phyloP scores from a whole-genome alignment of 2,888 invertebrate species.

The Melanchra persicariae region DNA sequence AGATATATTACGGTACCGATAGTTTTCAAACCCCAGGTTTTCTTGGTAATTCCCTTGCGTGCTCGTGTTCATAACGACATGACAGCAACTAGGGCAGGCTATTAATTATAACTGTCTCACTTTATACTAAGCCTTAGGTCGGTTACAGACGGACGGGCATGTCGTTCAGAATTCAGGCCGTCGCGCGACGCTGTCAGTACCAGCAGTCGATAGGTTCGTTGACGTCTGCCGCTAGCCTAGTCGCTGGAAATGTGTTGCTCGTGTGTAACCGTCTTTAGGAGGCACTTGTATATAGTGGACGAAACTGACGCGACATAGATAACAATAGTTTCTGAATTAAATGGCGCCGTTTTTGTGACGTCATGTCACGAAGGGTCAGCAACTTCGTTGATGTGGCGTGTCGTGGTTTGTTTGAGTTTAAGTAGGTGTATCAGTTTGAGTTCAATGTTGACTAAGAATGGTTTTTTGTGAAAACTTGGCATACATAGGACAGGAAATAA shows the following conservation, averaged over 20 bases:
- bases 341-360: constrained; percentile 61
- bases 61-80: constrained; percentile 68
- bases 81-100: constrained; percentile 67
- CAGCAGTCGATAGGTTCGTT: constrained; percentile 4
- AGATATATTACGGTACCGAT: constrained; percentile 52
- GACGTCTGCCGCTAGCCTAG: not conserved
- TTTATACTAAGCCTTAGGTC: constrained; percentile 62
- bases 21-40: constrained; percentile 59
- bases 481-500: not conserved
- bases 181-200: not conserved
- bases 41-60: constrained; percentile 67
- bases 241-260: not conserved
- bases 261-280: constrained; percentile 19
- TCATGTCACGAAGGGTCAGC: constrained; percentile 45
- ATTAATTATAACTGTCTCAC: constrained; percentile 75
- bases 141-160: constrained; percentile 19
- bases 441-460: constrained; percentile 18
- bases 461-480: constrained; percentile 9
- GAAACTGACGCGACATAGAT: constrained; percentile 42
- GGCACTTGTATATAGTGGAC: constrained; percentile 45
- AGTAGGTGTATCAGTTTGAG: constrained; percentile 29
- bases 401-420: constrained; percentile 52
- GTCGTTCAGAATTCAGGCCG: constrained; percentile 1
- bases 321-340: constrained; percentile 58
- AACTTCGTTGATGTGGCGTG: constrained; percentile 44